phyloP scores from a whole-genome alignment of 2,888 invertebrate genomes.

The Oasisia sp. region DNA sequence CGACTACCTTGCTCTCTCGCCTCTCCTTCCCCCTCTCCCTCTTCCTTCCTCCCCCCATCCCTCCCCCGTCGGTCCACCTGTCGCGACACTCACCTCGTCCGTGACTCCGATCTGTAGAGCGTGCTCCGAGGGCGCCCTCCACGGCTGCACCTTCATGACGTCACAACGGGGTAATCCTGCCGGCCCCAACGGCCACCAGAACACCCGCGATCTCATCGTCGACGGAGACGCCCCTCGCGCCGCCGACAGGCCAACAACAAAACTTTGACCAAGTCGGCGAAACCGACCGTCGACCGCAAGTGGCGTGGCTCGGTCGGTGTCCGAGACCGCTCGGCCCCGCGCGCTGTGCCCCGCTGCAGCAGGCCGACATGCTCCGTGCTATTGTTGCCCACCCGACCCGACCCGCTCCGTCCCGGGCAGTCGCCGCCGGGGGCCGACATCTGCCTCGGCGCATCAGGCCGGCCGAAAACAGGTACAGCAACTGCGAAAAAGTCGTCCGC shows the following conservation, averaged over 20 bases:
- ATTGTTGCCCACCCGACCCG: background rate
- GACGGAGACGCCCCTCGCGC: background rate
- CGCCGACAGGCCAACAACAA: background rate
- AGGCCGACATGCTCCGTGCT: background rate
- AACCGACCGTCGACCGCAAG: background rate
- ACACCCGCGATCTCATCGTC: background rate
- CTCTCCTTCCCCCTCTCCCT: no score
- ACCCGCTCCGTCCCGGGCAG: background rate
- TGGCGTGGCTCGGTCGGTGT: background rate
- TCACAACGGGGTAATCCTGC: background rate
- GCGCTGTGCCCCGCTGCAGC: background rate
- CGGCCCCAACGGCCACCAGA: background rate
- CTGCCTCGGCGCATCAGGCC: background rate
- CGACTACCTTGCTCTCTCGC: background rate
- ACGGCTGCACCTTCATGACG: background rate
- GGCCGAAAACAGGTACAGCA: background rate
- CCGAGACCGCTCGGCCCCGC: background rate
- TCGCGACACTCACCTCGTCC: background rate
- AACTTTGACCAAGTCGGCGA: background rate
- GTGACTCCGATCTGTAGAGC: background rate
- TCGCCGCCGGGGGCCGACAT: background rate
- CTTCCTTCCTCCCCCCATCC: background rate
- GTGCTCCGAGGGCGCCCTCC: background rate
- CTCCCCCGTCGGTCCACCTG: background rate
- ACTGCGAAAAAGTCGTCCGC: background rate